These are phyloP conservation scores for Rhynchophorus ferrugineus DNA, from an alignment of 1,140 invertebrate genomes.

Conservation along the genomic window DNA sequence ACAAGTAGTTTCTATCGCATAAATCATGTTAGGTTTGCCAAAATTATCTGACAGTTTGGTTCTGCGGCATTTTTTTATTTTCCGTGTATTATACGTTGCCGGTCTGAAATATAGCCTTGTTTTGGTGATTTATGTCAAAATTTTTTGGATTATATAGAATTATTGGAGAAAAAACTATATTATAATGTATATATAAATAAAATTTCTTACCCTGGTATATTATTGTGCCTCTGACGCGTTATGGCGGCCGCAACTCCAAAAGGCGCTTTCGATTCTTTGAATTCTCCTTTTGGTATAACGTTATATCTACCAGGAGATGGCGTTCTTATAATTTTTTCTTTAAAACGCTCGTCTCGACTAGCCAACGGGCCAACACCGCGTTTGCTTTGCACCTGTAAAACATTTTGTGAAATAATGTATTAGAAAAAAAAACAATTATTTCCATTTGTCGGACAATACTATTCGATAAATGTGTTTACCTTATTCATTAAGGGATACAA, in stretches of 20 bases:
- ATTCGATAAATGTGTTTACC: constrained; percentile 10
- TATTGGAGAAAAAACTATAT: background rate
- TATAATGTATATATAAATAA: background rate
- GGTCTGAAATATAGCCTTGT: constrained; percentile 23
- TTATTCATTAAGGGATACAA: constrained; percentile 19
- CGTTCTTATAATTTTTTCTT: constrained; percentile 22
- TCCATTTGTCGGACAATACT: no score
- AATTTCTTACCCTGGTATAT: constrained; percentile 19
- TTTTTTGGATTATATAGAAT: background rate
- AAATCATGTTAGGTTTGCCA: constrained; percentile 21
- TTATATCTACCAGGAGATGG: constrained; percentile 30
- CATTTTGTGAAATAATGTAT: no score
- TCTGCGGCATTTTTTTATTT: constrained; percentile 23
- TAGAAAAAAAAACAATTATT: no score
- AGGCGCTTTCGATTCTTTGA: constrained; percentile 8
- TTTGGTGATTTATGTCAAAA: background rate
- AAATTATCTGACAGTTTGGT: constrained; percentile 25
- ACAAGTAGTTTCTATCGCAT: constrained; percentile 29
- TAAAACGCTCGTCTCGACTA: constrained; percentile 26
- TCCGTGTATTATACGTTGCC: constrained; percentile 23
- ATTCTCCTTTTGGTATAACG: background rate
- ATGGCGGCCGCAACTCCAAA: constrained; percentile 13
- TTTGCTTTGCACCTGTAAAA: constrained; percentile 20
- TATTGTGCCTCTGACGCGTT: constrained; percentile 1
- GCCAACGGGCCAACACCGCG: constrained; percentile 20